These are phyloP conservation scores for Acropternis orthonyx DNA, from an alignment of 2,797 vertebrate genomes.

Conservation along the genomic window DNA sequence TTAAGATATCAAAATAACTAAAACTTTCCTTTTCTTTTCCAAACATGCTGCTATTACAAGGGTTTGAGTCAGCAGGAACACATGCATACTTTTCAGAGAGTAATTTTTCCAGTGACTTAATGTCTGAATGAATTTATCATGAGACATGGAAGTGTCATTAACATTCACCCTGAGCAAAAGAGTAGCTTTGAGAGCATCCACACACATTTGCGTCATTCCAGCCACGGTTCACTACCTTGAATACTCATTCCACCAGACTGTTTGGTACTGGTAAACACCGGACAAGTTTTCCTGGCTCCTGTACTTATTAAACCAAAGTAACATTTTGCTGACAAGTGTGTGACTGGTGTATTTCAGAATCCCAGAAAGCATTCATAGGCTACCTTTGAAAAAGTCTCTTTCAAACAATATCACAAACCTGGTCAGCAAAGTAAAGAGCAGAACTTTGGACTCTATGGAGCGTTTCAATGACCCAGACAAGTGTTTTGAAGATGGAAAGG, in stretches of 20 bases:
- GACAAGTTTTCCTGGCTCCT: not conserved
- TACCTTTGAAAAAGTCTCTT: not conserved
- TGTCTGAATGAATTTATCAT: not conserved
- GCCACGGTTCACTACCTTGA: not conserved
- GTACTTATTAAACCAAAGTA: not conserved
- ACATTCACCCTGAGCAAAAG: not conserved
- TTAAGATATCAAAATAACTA: not conserved
- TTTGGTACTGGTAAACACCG: slow-evolving; percentile 55
- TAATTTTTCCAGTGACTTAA: slow-evolving; percentile 43
- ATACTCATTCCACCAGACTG: slow-evolving; percentile 7
- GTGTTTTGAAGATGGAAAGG: not conserved
- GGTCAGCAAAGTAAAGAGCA: not conserved
- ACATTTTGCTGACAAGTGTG: not conserved
- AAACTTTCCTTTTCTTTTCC: not conserved
- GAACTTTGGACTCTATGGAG: not conserved
- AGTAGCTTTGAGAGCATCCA: slow-evolving; percentile 8
- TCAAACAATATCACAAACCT: not conserved
- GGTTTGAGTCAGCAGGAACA: not conserved
- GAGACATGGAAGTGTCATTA: slow-evolving; percentile 7
- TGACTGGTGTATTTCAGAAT: not conserved
- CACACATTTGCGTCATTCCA: not conserved
- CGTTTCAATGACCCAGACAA: not conserved
- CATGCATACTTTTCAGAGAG: not conserved
- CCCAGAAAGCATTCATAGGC: not conserved
- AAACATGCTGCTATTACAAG: not conserved